Evolutionary conservation across 2,797 vertebrate species (phyloP).

Genomic region (Eleutherodactylus coqui): DNA sequence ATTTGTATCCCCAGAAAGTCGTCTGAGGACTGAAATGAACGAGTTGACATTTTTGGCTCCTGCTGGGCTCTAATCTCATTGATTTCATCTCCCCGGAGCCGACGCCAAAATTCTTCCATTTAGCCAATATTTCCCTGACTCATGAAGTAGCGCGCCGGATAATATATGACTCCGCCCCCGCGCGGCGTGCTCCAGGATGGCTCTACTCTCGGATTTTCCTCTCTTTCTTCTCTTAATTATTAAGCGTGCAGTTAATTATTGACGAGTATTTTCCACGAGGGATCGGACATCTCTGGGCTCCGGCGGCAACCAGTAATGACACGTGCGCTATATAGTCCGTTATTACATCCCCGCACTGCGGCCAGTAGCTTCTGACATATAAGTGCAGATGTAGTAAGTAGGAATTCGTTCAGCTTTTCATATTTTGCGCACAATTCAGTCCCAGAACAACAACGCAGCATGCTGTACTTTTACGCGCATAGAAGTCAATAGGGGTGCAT

Average conservation of each 20-base stretch:
- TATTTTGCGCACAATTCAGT: no score
- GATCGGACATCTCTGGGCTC: neutral
- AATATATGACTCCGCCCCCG: no score
- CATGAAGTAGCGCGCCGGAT: slow-evolving; percentile 40
- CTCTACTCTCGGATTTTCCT: neutral
- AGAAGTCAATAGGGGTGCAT: no score
- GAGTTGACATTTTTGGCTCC: slow-evolving; percentile 15
- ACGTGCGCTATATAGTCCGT: neutral
- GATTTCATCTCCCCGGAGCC: slow-evolving; percentile 31
- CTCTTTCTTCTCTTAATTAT: slow-evolving; percentile 19
- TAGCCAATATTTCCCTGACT: slow-evolving; percentile 40
- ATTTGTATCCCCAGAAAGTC: neutral
- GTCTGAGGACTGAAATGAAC: slow-evolving; percentile 7
- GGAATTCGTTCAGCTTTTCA: no score
- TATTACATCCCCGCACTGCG: neutral
- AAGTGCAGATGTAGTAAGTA: neutral
- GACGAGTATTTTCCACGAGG: neutral
- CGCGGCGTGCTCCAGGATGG: no score
- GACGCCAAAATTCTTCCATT: slow-evolving; percentile 44
- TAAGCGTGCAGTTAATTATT: slow-evolving; percentile 26
- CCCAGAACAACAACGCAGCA: no score
- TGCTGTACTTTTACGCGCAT: no score
- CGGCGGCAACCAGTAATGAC: neutral
- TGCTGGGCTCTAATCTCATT: slow-evolving; percentile 39
- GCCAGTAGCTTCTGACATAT: neutral